A percentile compares a stretch with the other conserved stretches of the same genome.
Evolutionary conservation across 2,113 vertebrate genomes (phyloP).

Genomic region (Oreamnos americanus): DNA sequence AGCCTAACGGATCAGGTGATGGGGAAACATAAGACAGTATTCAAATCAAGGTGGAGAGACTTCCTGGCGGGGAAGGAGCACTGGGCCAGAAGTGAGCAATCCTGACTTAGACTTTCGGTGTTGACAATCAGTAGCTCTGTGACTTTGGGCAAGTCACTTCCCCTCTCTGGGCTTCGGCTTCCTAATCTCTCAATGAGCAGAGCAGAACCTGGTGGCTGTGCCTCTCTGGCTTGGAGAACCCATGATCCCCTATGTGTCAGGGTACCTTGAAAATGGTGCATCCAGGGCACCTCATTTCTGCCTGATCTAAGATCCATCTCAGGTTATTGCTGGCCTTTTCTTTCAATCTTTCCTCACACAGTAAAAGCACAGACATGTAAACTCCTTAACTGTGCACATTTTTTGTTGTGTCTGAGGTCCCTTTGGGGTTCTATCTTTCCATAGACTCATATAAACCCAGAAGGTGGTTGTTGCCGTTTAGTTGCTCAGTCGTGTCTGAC

Average conservation of each 20-base stretch:
- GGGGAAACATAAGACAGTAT: not conserved
- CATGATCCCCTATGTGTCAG: rapidly evolving
- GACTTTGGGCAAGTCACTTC: not conserved
- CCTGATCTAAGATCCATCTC: not conserved
- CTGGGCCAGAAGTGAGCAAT: not conserved
- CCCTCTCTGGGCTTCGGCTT: not conserved
- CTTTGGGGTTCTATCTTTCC: not conserved
- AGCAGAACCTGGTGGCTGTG: not conserved
- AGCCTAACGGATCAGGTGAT: rapidly evolving
- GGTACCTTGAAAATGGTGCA: rapidly evolving
- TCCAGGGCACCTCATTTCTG: rapidly evolving
- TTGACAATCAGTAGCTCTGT: too few species aligned
- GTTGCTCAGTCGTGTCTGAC: not conserved
- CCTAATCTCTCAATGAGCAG: not conserved
- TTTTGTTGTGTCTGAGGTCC: not conserved
- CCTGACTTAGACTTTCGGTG: not conserved
- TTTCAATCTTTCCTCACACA: not conserved
- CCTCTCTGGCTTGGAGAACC: not conserved
- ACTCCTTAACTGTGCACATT: not conserved
- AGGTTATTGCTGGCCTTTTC: not conserved
- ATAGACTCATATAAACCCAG: not conserved
- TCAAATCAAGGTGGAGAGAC: not conserved
- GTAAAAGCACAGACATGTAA: not conserved
- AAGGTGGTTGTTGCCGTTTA: not conserved
- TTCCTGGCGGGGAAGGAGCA: not conserved